Conservation (phyloP, 2,888 invertebrate genomes). For the Trichacis sp. region DNA sequence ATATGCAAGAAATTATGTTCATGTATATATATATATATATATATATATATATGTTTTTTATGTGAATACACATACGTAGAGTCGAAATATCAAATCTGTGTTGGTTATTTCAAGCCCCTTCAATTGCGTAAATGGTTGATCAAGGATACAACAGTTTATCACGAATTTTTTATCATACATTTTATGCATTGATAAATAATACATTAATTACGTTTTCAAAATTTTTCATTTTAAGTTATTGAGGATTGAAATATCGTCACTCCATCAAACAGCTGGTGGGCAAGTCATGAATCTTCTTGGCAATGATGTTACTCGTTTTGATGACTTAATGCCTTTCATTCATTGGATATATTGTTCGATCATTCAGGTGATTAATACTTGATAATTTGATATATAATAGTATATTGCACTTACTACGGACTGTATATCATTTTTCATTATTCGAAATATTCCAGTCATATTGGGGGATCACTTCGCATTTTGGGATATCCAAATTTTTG, state of each 20-base stretch:
- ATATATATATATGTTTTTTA: too few relatives aligned
- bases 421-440: too few relatives aligned
- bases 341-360: constrained; percentile 93
- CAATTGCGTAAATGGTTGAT: too few relatives aligned
- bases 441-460: not conserved
- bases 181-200: not conserved
- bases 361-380: constrained; percentile 76
- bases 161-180: too few relatives aligned
- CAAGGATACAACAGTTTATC: too few relatives aligned
- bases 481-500: too few relatives aligned
- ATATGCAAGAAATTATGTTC: too few relatives aligned
- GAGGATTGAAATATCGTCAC: constrained; percentile 77
- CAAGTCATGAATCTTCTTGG: constrained; percentile 94
- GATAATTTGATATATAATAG: not conserved
- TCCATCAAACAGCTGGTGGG: constrained; percentile 84
- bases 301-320: constrained; percentile 94
- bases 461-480: not conserved
- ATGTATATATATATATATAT: too few relatives aligned
- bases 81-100: too few relatives aligned
- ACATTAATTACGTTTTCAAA: constrained; percentile 6
- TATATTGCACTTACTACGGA: too few relatives aligned
- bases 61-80: too few relatives aligned
- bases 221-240: constrained; percentile 73
- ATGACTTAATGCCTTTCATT: constrained; percentile 84
- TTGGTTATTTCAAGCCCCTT: too few relatives aligned